phyloP scores from a whole-genome alignment of 2,113 vertebrate genomes.

The Acinonyx jubatus region DNA sequence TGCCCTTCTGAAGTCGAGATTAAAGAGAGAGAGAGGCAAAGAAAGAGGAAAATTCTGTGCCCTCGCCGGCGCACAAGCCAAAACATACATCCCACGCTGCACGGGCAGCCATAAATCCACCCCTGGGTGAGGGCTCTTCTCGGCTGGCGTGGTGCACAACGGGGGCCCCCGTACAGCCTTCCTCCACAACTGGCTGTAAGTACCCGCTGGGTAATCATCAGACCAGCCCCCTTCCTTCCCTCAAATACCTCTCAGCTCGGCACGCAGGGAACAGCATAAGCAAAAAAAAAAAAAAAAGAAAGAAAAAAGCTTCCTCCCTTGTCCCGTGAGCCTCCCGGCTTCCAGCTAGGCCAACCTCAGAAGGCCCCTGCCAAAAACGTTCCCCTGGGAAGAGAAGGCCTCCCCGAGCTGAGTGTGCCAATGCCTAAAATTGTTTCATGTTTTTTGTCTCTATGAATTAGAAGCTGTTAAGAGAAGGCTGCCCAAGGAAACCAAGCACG shows the following conservation, averaged over 20 bases:
- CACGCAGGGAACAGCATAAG: neutral
- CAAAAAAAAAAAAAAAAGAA: neutral
- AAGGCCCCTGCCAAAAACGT: neutral
- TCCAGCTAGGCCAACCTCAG: neutral
- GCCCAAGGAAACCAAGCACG: constrained; percentile 38
- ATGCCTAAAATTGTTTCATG: constrained; percentile 30
- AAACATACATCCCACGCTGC: neutral
- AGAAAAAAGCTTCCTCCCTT: neutral
- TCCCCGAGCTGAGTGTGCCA: neutral
- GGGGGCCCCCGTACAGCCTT: neutral
- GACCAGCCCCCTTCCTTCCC: constrained; percentile 15
- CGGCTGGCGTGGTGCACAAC: neutral
- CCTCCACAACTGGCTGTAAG: constrained; percentile 60
- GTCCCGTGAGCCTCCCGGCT: neutral
- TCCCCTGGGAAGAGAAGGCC: neutral
- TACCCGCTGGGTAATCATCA: constrained; percentile 55
- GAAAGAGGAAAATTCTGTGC: neutral
- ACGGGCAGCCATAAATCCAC: constrained; percentile 3
- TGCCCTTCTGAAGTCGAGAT: constrained; percentile 59
- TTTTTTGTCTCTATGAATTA: constrained; percentile 68
- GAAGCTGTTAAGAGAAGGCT: constrained; percentile 25
- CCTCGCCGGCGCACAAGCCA: neutral
- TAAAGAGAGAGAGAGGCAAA: neutral
- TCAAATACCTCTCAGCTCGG: neutral
- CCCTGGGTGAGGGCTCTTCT: neutral